phyloP scores from a whole-genome alignment of 2,888 invertebrate species.

The Ethmia dodecea region DNA sequence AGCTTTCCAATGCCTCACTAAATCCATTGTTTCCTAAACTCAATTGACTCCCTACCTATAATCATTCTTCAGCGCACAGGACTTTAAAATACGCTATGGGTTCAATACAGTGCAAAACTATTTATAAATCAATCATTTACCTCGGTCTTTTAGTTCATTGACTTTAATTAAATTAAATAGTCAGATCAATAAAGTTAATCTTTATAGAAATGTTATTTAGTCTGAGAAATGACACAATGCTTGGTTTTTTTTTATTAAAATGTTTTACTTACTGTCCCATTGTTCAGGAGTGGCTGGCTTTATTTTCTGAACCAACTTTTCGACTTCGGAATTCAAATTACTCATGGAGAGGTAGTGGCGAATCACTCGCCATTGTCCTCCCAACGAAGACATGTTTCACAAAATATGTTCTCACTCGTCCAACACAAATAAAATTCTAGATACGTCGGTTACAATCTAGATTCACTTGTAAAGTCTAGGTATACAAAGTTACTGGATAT shows the following conservation, averaged over 20 bases:
- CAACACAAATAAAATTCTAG: background rate
- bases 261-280: conserved; percentile 64
- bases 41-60: no score
- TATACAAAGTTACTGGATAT: no score
- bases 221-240: no score
- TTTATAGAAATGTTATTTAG: no score
- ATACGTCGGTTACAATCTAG: background rate
- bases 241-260: no score
- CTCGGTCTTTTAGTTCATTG: conserved; percentile 4
- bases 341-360: conserved; percentile 57
- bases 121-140: background rate
- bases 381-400: conserved; percentile 55
- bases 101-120: no score
- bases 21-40: no score
- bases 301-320: conserved; percentile 55
- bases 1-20: no score
- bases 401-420: conserved; percentile 7
- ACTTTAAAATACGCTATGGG: no score
- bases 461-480: conserved; percentile 2
- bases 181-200: no score
- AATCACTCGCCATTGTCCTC: conserved; percentile 63
- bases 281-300: conserved; percentile 54
- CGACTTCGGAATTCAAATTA: conserved; percentile 54
- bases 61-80: no score
- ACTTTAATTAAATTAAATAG: conserved; percentile 1